Conservation (phyloP, 2,113 vertebrate genomes). For the Malaclemys terrapin region DNA sequence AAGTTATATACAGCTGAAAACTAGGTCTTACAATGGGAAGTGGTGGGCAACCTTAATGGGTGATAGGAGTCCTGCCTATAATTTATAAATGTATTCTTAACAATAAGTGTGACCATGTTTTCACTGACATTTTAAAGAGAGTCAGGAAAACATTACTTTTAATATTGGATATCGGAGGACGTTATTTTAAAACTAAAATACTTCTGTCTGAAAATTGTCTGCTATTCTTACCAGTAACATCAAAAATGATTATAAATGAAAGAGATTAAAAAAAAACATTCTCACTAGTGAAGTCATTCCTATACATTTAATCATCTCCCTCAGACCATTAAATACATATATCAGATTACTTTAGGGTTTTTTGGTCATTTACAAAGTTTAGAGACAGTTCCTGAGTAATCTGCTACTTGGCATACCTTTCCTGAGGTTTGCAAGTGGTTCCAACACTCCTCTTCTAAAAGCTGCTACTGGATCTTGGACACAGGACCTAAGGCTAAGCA, state of each 20-base stretch:
- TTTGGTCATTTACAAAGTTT: neutral
- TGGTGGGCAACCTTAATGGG: neutral
- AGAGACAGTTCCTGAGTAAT: neutral
- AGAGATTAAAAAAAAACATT: neutral
- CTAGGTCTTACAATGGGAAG: neutral
- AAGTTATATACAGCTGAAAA: neutral
- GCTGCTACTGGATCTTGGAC: conserved; percentile 95
- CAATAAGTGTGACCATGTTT: neutral
- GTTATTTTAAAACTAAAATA: neutral
- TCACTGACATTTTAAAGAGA: neutral
- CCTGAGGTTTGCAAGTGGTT: conserved; percentile 89
- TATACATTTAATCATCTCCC: neutral
- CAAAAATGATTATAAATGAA: neutral
- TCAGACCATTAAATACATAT: neutral
- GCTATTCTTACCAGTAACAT: neutral
- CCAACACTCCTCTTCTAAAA: conserved; percentile 91
- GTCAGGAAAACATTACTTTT: neutral
- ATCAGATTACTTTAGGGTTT: neutral
- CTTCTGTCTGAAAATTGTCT: neutral
- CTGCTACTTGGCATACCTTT: conserved; percentile 82
- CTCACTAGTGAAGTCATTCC: neutral
- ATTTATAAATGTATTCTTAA: neutral
- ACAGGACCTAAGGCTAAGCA: conserved; percentile 96
- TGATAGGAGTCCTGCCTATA: neutral
- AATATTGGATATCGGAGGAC: neutral